Evolutionary conservation across 2,797 vertebrate genomes (phyloP), one percentile per base, ranked within the genome.

Genomic region (Lepidocolaptes lacrymiger): DNA sequence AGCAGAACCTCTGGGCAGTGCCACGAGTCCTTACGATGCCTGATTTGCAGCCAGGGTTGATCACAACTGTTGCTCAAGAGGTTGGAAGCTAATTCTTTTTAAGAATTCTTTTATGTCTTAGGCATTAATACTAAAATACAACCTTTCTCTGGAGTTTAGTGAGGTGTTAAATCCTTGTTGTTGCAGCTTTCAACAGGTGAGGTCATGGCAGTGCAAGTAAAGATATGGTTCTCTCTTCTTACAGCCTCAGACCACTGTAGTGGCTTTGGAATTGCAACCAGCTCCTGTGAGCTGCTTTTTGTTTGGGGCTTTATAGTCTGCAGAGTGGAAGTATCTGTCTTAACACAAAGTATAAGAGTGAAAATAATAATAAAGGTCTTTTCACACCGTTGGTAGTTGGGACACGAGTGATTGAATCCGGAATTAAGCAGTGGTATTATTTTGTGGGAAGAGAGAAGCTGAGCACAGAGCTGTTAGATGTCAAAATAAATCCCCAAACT

Each of bases 31-130:
- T 56, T 43, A 4, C 6, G 1, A 2, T 43, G 10, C 68, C 56
- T 83, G 89, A 48, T 93, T 63, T 75, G 61, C 78, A 89, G 93
- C 61, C 67, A 58, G 72, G 44, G 76, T 85, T 75, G 72, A 89
- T 91, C 83, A 30, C 52, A 62, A 0, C n/a, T 39, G 26, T 30
- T 43, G 81, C 94, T 92, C 80, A 18, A 54, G 77, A 85, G 84
- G 54, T 73, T 76, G 51, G 78, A 43, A 9, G 3, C 27, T 34
- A 67, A 76, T 91, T 89, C 81, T 80, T 87, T 71, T 71, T 7
- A 46, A 85, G 56, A 89, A 87, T 85, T 83, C 75, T 46, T 28
- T 62, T 48, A 18, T 58, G 75, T 67, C 63, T 87, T 56, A 77
- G 56, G 43, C 27, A n/a, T 81, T 80, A 85, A 77, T 77, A 27